Evolutionary conservation across 2,888 invertebrate species (phyloP), one percentile per base, ranked within the genome.

Genomic region (Pandemis corylana): DNA sequence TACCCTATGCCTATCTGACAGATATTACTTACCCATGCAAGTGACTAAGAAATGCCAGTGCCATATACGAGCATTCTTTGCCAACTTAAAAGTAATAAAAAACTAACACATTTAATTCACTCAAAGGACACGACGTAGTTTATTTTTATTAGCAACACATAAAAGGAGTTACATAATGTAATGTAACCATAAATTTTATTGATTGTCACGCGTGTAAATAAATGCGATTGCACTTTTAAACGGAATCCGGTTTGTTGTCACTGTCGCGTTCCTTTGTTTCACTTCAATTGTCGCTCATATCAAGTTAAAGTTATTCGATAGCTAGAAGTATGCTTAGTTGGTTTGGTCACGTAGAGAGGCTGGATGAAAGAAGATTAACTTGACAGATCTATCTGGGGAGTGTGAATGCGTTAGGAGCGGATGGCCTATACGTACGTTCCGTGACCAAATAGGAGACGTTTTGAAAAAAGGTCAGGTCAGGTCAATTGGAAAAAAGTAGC

Each of bases 21-120:
- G 63, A 12, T 12, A 42, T 10, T 28, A 13, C 28, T 64, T 65
- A 69, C 69, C 63, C 73, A 73, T 61, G 69, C 69, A 13, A 9
- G 46, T 69, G 73, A 73, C 68, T 73, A 64, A 73, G 73, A 44
- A 65, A 41, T 36, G 28, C 53, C 44, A 68, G 44, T 61, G 42
- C 69, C 68, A 13, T 68, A 10, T 46, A 46, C 10, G 46, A 36
- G 28, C 28, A 36, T 36, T 44, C 63, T 72, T 66, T 72, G 46
- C 5, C 59, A 51, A 59, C 5, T 12, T 28, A 6, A 28, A 4
- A 28, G 28, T 3, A 59, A 51, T 9, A 56, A 56, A 56, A 56
- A 15, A 56, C 6, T 6, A 20, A 56, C 3, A 59, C 28, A 59
- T 28, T 28, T 20, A 15, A 56, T 20, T 56, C n/a, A 51, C 51